These are phyloP conservation scores for Telmatherina bonti DNA, from an alignment of 2,797 vertebrate species.

Conservation along the genomic window DNA sequence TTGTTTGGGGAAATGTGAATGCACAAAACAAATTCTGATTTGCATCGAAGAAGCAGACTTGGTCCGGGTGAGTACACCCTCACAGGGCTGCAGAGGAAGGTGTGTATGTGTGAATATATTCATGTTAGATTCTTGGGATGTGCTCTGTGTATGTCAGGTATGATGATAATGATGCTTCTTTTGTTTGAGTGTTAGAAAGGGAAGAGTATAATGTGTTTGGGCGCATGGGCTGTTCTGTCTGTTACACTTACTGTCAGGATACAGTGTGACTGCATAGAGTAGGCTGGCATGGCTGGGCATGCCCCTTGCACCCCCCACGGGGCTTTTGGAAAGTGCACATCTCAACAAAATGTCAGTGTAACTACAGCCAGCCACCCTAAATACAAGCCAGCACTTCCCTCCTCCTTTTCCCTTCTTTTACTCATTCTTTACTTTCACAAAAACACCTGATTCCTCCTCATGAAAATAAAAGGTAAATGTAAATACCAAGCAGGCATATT, in stretches of 20 bases:
- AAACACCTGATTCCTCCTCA: slow-evolving; percentile 32
- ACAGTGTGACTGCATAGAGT: slow-evolving; percentile 53
- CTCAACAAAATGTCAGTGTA: slow-evolving; percentile 78
- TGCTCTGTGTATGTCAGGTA: slow-evolving; percentile 46
- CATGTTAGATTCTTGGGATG: slow-evolving; percentile 27
- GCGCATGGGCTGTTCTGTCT: slow-evolving; percentile 71
- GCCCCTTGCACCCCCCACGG: slow-evolving; percentile 66
- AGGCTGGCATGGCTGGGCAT: slow-evolving; percentile 64
- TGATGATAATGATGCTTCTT: slow-evolving; percentile 41
- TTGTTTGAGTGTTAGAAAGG: slow-evolving; percentile 56
- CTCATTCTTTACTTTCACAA: slow-evolving; percentile 13
- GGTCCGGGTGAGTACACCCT: too few relatives aligned
- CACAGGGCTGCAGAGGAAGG: slow-evolving; percentile 18
- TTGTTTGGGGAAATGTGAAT: too few relatives aligned
- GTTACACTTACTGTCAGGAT: slow-evolving; percentile 71
- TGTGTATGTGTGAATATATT: slow-evolving; percentile 19
- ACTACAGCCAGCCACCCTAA: slow-evolving; percentile 56
- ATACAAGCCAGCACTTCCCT: slow-evolving; percentile 48
- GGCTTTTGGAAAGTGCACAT: slow-evolving; percentile 78
- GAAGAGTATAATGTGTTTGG: slow-evolving; percentile 73
- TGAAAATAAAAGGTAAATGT: slow-evolving; percentile 3
- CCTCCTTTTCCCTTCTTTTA: slow-evolving; percentile 8
- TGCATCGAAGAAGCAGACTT: too few relatives aligned
- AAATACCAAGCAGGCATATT: slow-evolving; percentile 18
- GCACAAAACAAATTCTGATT: too few relatives aligned